phyloP scores from a whole-genome alignment of 2,797 vertebrate genomes.

The Neosalanx taihuensis region DNA sequence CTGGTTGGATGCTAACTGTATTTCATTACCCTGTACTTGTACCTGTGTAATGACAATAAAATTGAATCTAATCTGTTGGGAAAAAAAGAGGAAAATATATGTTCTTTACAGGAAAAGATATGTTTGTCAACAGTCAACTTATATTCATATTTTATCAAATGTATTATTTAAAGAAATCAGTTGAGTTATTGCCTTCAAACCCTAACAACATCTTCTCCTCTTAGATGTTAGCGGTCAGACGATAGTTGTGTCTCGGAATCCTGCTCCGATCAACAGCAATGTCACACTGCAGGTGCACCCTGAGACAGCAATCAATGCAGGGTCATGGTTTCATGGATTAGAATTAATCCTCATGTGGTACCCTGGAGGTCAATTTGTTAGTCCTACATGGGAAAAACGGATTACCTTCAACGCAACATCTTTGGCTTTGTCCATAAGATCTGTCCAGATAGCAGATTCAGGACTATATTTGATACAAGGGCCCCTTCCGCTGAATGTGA shows the following conservation, averaged over 20 bases:
- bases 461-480: slow-evolving; percentile 52
- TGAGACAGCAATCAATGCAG: fast-evolving
- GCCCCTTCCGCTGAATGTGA: neutral
- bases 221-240: slow-evolving; percentile 31
- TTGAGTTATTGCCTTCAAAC: neutral
- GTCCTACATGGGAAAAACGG: fast-evolving
- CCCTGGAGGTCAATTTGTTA: fast-evolving
- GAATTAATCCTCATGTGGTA: slow-evolving; percentile 20
- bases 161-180: neutral
- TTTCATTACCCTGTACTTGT: too few species aligned
- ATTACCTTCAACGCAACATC: neutral
- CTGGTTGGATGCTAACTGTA: too few species aligned
- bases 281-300: slow-evolving; percentile 52
- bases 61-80: too few species aligned
- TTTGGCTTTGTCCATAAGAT: slow-evolving; percentile 43
- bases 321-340: slow-evolving; percentile 46
- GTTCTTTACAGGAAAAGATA: neutral
- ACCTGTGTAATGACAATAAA: too few species aligned
- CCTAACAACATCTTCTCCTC: slow-evolving; percentile 14
- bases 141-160: neutral
- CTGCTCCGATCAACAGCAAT: slow-evolving; percentile 48
- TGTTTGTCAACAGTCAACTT: neutral
- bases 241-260: slow-evolving; percentile 53
- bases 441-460: slow-evolving; percentile 50
- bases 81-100: too few species aligned